Percentiles rank a stretch among this genome's conserved stretches.
These are phyloP conservation scores for Muschampia plurimacula DNA, from an alignment of 2,888 invertebrate species.

Conservation along the genomic window DNA sequence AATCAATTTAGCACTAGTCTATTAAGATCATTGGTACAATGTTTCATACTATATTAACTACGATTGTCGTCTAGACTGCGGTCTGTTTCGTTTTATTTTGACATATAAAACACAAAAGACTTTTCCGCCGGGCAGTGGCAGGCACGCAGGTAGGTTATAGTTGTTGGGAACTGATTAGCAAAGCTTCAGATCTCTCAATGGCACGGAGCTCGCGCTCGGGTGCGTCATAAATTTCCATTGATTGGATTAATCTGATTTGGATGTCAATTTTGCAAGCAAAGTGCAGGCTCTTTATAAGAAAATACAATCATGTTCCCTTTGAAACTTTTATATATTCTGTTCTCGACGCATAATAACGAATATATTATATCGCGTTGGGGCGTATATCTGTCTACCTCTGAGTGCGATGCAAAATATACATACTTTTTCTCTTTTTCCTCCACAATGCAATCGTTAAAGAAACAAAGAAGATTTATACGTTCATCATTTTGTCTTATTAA, in stretches of 20 bases:
- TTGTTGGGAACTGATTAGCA: slow-evolving; percentile 74
- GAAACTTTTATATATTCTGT: slow-evolving; percentile 65
- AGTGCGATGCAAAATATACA: slow-evolving; percentile 53
- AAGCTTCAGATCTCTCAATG: slow-evolving; percentile 75
- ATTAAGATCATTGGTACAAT: slow-evolving; percentile 30
- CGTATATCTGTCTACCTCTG: slow-evolving; percentile 59
- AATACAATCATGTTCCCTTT: slow-evolving; percentile 72
- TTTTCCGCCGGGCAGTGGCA: slow-evolving; percentile 42
- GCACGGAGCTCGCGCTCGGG: slow-evolving; percentile 68
- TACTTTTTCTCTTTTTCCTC: slow-evolving; percentile 52
- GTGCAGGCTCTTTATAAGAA: slow-evolving; percentile 77
- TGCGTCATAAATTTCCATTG: slow-evolving; percentile 86
- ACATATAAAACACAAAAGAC: slow-evolving; percentile 38
- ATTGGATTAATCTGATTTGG: slow-evolving; percentile 86
- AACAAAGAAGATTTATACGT: slow-evolving; percentile 69
- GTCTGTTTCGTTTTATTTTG: slow-evolving; percentile 30
- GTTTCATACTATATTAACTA: slow-evolving; percentile 36
- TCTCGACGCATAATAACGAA: slow-evolving; percentile 71
- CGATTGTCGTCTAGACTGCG: slow-evolving; percentile 37
- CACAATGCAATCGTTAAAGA: slow-evolving; percentile 67
- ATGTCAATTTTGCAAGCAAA: slow-evolving; percentile 83
- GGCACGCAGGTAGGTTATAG: slow-evolving; percentile 59
- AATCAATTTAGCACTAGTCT: slow-evolving; percentile 34
- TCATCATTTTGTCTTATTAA: slow-evolving; percentile 72
- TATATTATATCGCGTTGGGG: slow-evolving; percentile 63